phyloP scores from a whole-genome alignment of 2,888 invertebrate genomes.

The Conchocele bisecta region DNA sequence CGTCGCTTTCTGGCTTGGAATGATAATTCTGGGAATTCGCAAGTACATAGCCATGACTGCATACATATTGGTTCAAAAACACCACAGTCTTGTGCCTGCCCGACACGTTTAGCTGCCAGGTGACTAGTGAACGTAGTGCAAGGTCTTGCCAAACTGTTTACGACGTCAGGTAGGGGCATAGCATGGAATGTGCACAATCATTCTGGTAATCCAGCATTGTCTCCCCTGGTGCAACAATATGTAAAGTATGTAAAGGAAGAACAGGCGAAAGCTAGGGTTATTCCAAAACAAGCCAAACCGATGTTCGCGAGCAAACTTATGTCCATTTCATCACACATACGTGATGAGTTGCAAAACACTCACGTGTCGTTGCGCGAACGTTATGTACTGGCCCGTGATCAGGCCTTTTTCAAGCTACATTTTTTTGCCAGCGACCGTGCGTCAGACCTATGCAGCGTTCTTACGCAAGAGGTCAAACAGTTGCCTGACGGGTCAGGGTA shows the following conservation, averaged over 20 bases:
- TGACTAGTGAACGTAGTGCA: constrained; percentile 1
- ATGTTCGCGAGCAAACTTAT: not conserved
- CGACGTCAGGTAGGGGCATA: not conserved
- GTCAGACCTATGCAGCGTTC: not conserved
- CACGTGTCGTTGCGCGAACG: not conserved
- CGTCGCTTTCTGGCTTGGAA: constrained; percentile 11
- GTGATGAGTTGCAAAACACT: not conserved
- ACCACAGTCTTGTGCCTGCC: constrained; percentile 1
- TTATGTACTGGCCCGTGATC: not conserved
- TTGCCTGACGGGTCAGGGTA: constrained; percentile 23
- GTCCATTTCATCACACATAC: constrained; percentile 2
- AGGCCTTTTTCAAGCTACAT: not conserved
- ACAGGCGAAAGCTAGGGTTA: constrained; percentile 26
- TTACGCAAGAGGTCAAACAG: constrained; percentile 9
- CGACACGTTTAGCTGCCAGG: not conserved
- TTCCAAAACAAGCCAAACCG: constrained; percentile 21
- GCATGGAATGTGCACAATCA: not conserved
- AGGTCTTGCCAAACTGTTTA: constrained; percentile 5
- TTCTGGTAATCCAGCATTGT: constrained; percentile 26
- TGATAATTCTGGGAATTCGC: constrained; percentile 7
- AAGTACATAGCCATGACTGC: constrained; percentile 9
- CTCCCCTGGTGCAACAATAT: constrained; percentile 28
- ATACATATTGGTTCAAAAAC: not conserved
- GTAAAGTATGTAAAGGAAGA: constrained; percentile 25
- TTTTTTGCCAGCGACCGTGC: not conserved